Conservation (phyloP, 2,797 vertebrate species). For the Bovichtus diacanthus region DNA sequence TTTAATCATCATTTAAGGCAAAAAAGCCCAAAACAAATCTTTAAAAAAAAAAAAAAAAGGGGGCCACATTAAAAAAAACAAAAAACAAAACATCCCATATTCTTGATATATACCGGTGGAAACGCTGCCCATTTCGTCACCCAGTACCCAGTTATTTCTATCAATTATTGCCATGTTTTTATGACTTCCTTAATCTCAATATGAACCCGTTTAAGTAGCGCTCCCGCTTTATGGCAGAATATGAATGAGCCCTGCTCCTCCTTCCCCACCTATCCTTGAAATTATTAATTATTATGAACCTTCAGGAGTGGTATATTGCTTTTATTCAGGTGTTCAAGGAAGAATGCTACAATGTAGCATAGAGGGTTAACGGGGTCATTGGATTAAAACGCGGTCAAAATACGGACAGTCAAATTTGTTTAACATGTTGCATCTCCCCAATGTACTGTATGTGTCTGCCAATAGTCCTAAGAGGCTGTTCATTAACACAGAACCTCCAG, state of each 20-base stretch:
- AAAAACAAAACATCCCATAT: too few species aligned
- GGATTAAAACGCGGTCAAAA: conserved; percentile 3
- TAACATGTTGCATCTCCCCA: conserved; percentile 25
- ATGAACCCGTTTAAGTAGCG: not conserved
- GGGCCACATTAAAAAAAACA: not conserved
- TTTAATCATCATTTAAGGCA: too few species aligned
- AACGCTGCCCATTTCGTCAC: too few species aligned
- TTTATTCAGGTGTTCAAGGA: not conserved
- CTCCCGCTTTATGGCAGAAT: not conserved
- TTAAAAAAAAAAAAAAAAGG: not conserved
- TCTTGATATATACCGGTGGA: too few species aligned
- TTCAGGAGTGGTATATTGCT: not conserved
- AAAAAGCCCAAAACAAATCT: too few species aligned
- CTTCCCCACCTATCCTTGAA: not conserved
- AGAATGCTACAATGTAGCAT: not conserved
- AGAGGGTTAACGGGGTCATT: not conserved
- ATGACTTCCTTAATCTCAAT: not conserved
- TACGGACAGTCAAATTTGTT: conserved; percentile 7
- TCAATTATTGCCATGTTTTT: not conserved
- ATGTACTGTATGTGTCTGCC: conserved; percentile 36
- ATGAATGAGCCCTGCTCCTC: not conserved
- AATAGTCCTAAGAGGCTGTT: conserved; percentile 45
- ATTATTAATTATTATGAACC: not conserved
- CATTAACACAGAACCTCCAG: conserved; percentile 52
- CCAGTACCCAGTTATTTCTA: not conserved